Conservation (phyloP, 2,888 invertebrate genomes). For the Abrostola triplasia region DNA sequence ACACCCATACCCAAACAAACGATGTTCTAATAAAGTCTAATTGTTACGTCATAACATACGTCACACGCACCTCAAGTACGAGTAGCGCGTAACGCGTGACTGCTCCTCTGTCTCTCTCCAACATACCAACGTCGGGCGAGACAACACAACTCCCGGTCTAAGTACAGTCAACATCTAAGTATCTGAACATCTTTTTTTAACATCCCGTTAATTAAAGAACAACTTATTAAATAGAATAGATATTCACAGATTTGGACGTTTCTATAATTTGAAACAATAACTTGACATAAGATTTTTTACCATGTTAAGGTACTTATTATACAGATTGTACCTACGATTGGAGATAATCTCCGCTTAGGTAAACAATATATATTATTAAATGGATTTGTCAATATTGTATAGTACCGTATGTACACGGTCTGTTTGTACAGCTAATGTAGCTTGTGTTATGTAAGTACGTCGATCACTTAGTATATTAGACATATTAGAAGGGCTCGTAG, state of each 20-base stretch:
- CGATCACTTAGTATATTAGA: neutral
- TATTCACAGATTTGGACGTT: too few species aligned
- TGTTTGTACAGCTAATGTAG: conserved; percentile 35
- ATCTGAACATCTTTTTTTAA: too few species aligned
- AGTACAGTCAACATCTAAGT: too few species aligned
- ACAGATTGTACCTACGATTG: neutral
- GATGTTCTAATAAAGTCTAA: conserved; percentile 32
- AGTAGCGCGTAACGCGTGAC: neutral
- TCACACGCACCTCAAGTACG: neutral
- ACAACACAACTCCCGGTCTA: neutral
- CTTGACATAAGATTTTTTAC: too few species aligned
- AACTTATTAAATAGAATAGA: too few species aligned
- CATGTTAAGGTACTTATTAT: too few species aligned
- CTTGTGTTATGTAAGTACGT: conserved; percentile 35
- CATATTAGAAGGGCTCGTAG: too few species aligned
- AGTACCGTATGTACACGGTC: conserved; percentile 25
- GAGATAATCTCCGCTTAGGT: conserved; percentile 26
- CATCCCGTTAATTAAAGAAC: too few species aligned
- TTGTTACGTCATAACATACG: conserved; percentile 33
- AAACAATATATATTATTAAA: conserved; percentile 49
- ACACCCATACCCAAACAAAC: conserved; percentile 1
- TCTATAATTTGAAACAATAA: too few species aligned
- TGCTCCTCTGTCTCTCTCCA: conserved; percentile 2
- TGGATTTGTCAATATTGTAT: conserved; percentile 36
- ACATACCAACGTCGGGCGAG: conserved; percentile 2